phyloP scores from a whole-genome alignment of 1,140 invertebrate species.

The Whitmania pigra region DNA sequence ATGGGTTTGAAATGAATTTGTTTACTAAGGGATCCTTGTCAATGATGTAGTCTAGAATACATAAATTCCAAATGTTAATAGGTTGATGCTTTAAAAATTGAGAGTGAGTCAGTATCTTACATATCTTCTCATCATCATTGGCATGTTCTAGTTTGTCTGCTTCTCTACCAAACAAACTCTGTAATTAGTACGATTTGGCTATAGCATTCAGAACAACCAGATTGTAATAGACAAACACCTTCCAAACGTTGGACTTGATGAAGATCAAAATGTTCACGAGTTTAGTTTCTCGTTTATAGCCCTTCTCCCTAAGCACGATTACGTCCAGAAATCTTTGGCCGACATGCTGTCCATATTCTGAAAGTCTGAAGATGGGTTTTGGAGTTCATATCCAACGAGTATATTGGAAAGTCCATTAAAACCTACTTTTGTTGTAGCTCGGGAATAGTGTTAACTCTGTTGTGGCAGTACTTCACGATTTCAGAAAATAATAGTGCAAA shows the following conservation, averaged over 20 bases:
- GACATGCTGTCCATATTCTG: slow-evolving; percentile 85
- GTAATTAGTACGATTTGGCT: slow-evolving; percentile 33
- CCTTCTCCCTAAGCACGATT: slow-evolving; percentile 79
- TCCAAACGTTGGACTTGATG: slow-evolving; percentile 92
- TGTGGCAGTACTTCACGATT: slow-evolving; percentile 94
- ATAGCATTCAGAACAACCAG: slow-evolving; percentile 7
- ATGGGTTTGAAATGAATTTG: slow-evolving; percentile 90
- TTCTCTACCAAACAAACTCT: slow-evolving; percentile 89
- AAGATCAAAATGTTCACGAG: slow-evolving; percentile 86
- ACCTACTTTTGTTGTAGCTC: slow-evolving; percentile 73
- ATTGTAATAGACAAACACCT: slow-evolving; percentile 46
- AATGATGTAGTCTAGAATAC: slow-evolving; percentile 70
- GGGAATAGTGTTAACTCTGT: slow-evolving; percentile 79
- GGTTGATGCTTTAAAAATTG: background rate
- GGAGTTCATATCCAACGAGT: background rate
- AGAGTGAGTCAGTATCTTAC: slow-evolving; percentile 33
- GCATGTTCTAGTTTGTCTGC: slow-evolving; percentile 96
- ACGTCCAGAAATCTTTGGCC: slow-evolving; percentile 83
- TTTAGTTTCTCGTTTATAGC: slow-evolving; percentile 88
- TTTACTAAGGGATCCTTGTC: slow-evolving; percentile 95
- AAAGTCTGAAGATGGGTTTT: slow-evolving; percentile 51
- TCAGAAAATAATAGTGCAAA: slow-evolving; percentile 93
- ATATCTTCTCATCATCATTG: slow-evolving; percentile 91
- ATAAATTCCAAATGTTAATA: background rate
- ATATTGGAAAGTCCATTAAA: background rate